These are phyloP conservation scores for Melipona bicolor DNA, from an alignment of 2,888 invertebrate genomes.

Conservation along the genomic window DNA sequence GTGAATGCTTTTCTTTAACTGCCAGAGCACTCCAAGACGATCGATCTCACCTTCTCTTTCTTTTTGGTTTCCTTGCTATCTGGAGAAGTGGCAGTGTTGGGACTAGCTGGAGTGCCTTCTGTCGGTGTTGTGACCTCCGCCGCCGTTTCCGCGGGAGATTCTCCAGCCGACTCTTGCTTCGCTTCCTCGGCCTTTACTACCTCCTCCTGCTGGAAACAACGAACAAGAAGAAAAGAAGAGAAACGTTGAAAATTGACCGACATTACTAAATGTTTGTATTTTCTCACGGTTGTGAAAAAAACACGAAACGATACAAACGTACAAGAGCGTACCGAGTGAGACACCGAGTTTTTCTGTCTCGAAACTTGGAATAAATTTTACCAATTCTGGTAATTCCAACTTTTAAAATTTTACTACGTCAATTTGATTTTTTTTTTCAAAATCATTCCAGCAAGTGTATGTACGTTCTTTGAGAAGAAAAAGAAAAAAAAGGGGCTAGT, in stretches of 20 bases:
- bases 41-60: conserved; percentile 79
- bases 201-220: conserved; percentile 71
- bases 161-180: conserved; percentile 76
- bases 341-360: no score
- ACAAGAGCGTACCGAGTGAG: no score
- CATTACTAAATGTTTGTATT: background rate
- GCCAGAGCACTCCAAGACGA: background rate
- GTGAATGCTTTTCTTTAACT: no score
- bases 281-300: no score
- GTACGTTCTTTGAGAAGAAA: no score
- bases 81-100: conserved; percentile 79
- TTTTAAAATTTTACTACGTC: no score
- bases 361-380: no score
- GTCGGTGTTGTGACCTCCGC: conserved; percentile 82
- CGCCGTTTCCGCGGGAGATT: conserved; percentile 77
- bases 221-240: background rate
- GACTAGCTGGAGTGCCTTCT: conserved; percentile 78
- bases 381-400: no score
- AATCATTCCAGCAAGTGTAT: no score
- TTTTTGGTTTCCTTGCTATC: conserved; percentile 83
- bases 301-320: no score
- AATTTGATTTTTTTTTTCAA: no score
- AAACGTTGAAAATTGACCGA: background rate
- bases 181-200: conserved; percentile 77
- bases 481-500: no score